Conservation (phyloP, 2,888 invertebrate genomes). For the Ellobium chinense region DNA sequence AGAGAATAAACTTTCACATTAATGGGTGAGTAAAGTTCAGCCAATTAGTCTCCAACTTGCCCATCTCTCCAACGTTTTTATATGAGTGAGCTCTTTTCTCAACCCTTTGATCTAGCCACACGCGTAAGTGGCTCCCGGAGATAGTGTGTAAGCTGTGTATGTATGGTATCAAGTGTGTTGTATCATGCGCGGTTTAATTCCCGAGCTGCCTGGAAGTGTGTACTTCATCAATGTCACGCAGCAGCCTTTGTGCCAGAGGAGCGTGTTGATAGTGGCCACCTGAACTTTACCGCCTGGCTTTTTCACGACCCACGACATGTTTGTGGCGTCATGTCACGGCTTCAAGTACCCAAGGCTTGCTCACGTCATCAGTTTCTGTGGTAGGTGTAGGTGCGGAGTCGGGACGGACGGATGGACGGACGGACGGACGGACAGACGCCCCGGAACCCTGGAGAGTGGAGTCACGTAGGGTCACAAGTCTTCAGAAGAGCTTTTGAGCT, state of each 20-base stretch:
- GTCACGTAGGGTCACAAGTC: too few relatives aligned
- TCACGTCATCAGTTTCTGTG: not conserved
- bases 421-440: too few relatives aligned
- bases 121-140: not conserved
- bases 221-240: not conserved
- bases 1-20: not conserved
- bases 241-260: not conserved
- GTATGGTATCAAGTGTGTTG: not conserved
- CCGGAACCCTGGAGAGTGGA: too few relatives aligned
- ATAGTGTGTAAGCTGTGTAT: slow-evolving; percentile 1
- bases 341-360: not conserved
- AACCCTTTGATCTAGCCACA: not conserved
- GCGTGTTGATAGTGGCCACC: not conserved
- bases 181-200: not conserved
- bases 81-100: not conserved
- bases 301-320: not conserved
- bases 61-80: not conserved
- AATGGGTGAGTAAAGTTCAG: not conserved
- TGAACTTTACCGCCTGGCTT: not conserved
- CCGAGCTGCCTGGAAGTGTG: not conserved
- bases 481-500: too few relatives aligned
- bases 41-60: not conserved
- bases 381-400: not conserved
- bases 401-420: too few relatives aligned
- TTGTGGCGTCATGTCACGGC: not conserved